Evolutionary conservation across 2,888 invertebrate species (phyloP).

Genomic region (Andrena flavipes): DNA sequence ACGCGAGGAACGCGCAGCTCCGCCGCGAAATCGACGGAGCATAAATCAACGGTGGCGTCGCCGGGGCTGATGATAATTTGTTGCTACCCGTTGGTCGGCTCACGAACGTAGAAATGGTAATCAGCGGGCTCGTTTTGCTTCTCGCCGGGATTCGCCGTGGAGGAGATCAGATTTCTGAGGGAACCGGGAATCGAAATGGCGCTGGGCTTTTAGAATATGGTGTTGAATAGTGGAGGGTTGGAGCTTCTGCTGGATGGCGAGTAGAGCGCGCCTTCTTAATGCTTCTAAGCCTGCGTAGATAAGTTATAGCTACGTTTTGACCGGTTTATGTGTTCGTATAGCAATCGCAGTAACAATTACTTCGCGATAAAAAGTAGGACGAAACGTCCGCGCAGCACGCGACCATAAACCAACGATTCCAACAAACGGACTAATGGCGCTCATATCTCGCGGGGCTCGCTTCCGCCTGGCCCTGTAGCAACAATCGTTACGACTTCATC

Average conservation of each 20-base stretch:
- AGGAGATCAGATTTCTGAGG: slow-evolving; percentile 19
- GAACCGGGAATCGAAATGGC: background rate
- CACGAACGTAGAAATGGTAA: slow-evolving; percentile 26
- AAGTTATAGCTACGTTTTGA: background rate
- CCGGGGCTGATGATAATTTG: slow-evolving; percentile 67
- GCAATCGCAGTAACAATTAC: slow-evolving; percentile 24
- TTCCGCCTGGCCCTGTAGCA: slow-evolving; percentile 53
- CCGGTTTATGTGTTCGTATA: slow-evolving; percentile 5
- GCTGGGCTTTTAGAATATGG: background rate
- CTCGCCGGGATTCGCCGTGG: background rate
- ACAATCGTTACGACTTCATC: slow-evolving; percentile 58
- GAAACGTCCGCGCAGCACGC: slow-evolving; percentile 42
- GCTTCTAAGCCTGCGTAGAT: background rate
- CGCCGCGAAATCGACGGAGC: slow-evolving; percentile 54
- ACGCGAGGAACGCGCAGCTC: slow-evolving; percentile 17
- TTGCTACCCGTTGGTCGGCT: slow-evolving; percentile 40
- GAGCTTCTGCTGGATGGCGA: background rate
- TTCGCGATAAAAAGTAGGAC: slow-evolving; percentile 21
- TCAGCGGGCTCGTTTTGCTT: slow-evolving; percentile 8
- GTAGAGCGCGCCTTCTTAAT: background rate
- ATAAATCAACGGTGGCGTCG: slow-evolving; percentile 59
- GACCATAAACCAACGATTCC: slow-evolving; percentile 50
- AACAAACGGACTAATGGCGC: slow-evolving; percentile 53
- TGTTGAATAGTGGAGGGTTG: background rate
- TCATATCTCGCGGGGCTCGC: slow-evolving; percentile 36